A percentile compares a stretch with the other conserved stretches of the same genome.
Conservation (phyloP, 2,797 vertebrate species). For the Muraenolepis orangiensis region DNA sequence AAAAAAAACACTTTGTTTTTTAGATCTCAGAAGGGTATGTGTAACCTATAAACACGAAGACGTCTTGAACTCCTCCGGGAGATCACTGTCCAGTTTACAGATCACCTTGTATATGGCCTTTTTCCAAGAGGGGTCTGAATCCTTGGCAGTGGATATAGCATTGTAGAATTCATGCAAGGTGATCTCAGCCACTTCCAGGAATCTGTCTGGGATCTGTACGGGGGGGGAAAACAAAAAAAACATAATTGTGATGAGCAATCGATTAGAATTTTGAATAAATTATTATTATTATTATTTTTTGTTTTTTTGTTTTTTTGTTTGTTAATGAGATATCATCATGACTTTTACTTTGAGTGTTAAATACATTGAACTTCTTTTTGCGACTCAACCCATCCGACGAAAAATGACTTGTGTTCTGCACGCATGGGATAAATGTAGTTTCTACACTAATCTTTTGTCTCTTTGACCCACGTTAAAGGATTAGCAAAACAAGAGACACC, state of each 20-base stretch:
- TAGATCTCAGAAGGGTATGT: background rate
- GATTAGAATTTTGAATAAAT: slow-evolving; percentile 5
- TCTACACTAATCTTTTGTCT: slow-evolving; percentile 53
- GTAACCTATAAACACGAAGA: slow-evolving; percentile 77
- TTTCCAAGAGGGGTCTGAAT: slow-evolving; percentile 95
- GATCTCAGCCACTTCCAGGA: slow-evolving; percentile 89
- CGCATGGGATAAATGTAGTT: slow-evolving; percentile 51
- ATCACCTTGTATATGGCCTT: slow-evolving; percentile 99
- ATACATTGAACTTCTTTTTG: too few relatives aligned
- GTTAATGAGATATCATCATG: background rate
- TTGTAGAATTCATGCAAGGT: slow-evolving; percentile 93
- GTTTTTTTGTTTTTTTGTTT: too few relatives aligned
- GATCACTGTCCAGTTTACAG: slow-evolving; percentile 93
- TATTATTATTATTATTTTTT: background rate
- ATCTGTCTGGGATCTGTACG: slow-evolving; percentile 86
- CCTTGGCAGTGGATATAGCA: slow-evolving; percentile 84
- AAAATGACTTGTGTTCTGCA: slow-evolving; percentile 59
- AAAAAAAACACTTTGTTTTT: background rate
- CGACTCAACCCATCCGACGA: background rate
- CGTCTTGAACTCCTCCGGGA: slow-evolving; percentile 90
- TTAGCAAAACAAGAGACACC: background rate
- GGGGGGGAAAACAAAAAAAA: background rate
- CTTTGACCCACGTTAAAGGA: slow-evolving; percentile 48
- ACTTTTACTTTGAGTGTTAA: background rate
- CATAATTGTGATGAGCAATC: slow-evolving; percentile 14